Evolutionary conservation across 1,140 invertebrate species (phyloP).

Genomic region (Melanaphis sacchari): DNA sequence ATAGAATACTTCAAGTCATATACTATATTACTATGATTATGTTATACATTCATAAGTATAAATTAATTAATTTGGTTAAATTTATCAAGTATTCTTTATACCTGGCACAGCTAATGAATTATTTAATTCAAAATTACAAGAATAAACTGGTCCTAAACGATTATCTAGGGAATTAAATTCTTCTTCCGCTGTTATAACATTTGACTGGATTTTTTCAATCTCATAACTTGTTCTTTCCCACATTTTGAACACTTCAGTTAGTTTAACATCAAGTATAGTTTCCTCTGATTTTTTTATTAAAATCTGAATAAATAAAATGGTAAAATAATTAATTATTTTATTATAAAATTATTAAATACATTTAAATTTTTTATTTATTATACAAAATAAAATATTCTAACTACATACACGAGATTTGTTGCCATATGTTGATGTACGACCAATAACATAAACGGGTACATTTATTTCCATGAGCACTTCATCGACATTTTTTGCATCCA

Average conservation of each 20-base stretch:
- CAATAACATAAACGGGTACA: conserved; percentile 77
- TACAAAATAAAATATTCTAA: neutral
- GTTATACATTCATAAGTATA: neutral
- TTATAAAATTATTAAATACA: neutral
- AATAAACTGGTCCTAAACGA: conserved; percentile 70
- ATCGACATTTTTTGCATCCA: conserved; percentile 67
- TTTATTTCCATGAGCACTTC: conserved; percentile 69
- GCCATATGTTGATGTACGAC: conserved; percentile 72
- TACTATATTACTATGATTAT: neutral
- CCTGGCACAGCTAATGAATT: conserved; percentile 67
- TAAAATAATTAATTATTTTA: neutral
- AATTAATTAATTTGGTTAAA: neutral
- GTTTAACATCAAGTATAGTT: conserved; percentile 70
- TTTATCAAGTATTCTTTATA: neutral
- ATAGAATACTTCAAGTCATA: neutral
- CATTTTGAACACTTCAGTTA: conserved; percentile 75
- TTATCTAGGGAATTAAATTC: conserved; percentile 73
- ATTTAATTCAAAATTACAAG: conserved; percentile 71
- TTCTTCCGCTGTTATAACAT: conserved; percentile 77
- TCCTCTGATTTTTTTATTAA: conserved; percentile 70
- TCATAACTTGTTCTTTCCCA: conserved; percentile 97
- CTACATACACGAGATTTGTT: conserved; percentile 69
- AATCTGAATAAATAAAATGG: conserved; percentile 63
- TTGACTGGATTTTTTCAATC: conserved; percentile 84
- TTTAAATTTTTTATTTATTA: neutral